A percentile compares a stretch with the other conserved stretches of the same genome.
Conservation (phyloP, 2,113 vertebrate species). For the Thamnophis sirtalis region DNA sequence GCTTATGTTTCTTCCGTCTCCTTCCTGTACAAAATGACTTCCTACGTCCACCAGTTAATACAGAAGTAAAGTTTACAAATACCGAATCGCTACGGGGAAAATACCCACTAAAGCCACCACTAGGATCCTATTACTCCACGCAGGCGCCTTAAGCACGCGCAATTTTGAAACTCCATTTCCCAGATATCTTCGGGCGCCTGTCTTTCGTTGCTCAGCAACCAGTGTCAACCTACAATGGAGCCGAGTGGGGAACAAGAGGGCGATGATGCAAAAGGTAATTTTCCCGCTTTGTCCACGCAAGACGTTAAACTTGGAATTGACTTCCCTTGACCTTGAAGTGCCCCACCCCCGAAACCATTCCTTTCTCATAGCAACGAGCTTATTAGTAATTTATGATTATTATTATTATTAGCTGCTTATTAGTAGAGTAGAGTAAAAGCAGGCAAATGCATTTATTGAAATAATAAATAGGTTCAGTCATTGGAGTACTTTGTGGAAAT, state of each 20-base stretch:
- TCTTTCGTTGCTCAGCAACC: conserved; percentile 42
- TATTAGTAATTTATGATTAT: too few relatives aligned
- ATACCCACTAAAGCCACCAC: not conserved
- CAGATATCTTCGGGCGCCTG: not conserved
- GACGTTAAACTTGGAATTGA: not conserved
- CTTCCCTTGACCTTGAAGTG: not conserved
- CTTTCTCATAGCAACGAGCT: not conserved
- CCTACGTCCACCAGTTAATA: not conserved
- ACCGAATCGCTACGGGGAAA: not conserved
- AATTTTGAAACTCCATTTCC: not conserved
- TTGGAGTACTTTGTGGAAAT: not conserved
- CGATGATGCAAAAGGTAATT: not conserved
- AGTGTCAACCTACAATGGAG: conserved; percentile 16
- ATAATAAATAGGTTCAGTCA: not conserved
- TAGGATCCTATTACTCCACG: not conserved
- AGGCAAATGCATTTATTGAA: not conserved
- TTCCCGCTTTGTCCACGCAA: too few relatives aligned
- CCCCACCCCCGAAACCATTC: not conserved
- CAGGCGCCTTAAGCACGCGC: accelerated
- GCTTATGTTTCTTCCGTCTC: not conserved
- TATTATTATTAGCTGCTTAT: not conserved
- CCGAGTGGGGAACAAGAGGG: not conserved
- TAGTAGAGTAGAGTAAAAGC: not conserved
- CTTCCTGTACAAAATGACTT: not conserved
- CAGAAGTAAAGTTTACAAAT: not conserved